Conservation (phyloP, 2,113 vertebrate genomes). For the Rana temporaria region DNA sequence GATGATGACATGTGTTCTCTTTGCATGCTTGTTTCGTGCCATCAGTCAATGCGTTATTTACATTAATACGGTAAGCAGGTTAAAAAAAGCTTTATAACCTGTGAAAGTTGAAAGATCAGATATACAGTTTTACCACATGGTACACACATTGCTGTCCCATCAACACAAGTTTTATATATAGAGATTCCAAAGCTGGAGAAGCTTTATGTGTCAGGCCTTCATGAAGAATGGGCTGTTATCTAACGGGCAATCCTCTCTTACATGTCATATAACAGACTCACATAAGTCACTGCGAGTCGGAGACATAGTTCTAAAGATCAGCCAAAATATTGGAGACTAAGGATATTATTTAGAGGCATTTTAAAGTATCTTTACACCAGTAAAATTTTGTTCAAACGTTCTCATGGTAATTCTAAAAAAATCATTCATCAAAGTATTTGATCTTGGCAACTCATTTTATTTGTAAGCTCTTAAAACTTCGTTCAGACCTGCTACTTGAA, state of each 20-base stretch:
- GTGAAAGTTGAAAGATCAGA: conserved; percentile 28
- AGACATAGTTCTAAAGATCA: too few relatives aligned
- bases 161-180: conserved; percentile 18
- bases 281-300: too few relatives aligned
- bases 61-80: conserved; percentile 20
- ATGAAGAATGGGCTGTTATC: conserved; percentile 31
- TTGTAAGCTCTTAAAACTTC: too few relatives aligned
- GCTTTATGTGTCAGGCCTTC: background rate
- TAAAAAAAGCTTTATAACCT: conserved; percentile 30
- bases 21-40: background rate
- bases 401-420: too few relatives aligned
- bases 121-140: conserved; percentile 16
- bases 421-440: too few relatives aligned
- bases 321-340: too few relatives aligned
- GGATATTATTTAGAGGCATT: too few relatives aligned
- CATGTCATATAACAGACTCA: background rate
- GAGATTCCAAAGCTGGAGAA: conserved; percentile 11
- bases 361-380: too few relatives aligned
- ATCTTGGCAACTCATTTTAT: too few relatives aligned
- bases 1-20: background rate
- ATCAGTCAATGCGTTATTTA: conserved; percentile 12
- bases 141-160: conserved; percentile 14
- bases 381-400: too few relatives aligned
- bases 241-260: background rate
- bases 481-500: too few relatives aligned